Conservation (phyloP, 1,140 invertebrate genomes). For the Heliconius nattereri region DNA sequence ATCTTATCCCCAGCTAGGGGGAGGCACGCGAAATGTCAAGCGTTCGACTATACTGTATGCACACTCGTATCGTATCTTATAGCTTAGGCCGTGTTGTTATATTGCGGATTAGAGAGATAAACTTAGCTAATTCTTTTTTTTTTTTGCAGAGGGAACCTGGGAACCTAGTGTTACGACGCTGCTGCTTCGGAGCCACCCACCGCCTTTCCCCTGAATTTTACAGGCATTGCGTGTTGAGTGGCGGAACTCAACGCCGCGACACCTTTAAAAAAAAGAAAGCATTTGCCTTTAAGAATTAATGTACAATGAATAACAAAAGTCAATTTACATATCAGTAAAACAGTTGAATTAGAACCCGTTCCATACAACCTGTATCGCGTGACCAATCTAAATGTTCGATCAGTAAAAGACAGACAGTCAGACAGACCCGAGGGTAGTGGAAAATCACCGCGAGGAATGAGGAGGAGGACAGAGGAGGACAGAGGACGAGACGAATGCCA, state of each 20-base stretch:
- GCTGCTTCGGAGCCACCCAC: too few species aligned
- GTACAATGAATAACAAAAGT: not conserved
- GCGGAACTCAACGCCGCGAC: too few species aligned
- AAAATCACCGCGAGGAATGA: conserved; percentile 37
- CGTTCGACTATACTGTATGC: conserved; percentile 25
- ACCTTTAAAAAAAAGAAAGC: too few species aligned
- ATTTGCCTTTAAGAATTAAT: too few species aligned
- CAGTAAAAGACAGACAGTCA: conserved; percentile 18
- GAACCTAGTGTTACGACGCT: too few species aligned
- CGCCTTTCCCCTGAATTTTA: too few species aligned
- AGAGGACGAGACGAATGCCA: conserved; percentile 31
- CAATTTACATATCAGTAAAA: not conserved
- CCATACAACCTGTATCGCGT: not conserved
- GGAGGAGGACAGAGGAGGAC: conserved; percentile 7
- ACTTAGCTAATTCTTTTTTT: too few species aligned
- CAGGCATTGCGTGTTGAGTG: too few species aligned
- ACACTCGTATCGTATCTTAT: too few species aligned
- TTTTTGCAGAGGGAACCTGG: too few species aligned
- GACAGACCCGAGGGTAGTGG: conserved; percentile 30
- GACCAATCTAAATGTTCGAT: conserved; percentile 33
- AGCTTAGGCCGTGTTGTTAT: not conserved
- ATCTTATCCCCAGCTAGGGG: conserved; percentile 40
- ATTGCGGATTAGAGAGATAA: not conserved
- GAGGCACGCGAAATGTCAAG: conserved; percentile 41
- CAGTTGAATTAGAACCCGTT: not conserved